These are phyloP conservation scores for Bombus vancouverensis DNA, from an alignment of 1,140 invertebrate genomes.

Conservation along the genomic window DNA sequence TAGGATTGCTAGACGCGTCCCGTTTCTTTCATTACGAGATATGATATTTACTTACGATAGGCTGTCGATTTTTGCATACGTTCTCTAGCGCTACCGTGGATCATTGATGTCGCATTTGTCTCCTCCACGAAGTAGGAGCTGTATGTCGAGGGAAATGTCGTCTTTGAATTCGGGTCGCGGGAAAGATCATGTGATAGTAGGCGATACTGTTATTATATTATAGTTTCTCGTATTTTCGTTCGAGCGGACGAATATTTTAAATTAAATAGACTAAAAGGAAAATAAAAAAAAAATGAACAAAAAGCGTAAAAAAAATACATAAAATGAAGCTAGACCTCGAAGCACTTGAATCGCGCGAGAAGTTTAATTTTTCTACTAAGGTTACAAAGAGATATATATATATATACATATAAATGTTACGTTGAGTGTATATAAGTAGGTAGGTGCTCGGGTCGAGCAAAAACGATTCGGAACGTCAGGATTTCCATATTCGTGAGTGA, in stretches of 20 bases:
- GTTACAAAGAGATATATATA: conserved; percentile 47
- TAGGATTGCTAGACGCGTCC: not conserved
- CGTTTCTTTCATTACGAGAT: not conserved
- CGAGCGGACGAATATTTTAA: conserved; percentile 14
- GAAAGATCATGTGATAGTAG: conserved; percentile 51
- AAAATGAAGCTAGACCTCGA: conserved; percentile 23
- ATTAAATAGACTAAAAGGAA: not conserved
- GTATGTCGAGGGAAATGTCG: not conserved
- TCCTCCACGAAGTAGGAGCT: too few species aligned
- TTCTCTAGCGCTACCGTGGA: conserved; percentile 13
- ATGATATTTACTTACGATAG: not conserved
- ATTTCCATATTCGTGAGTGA: not conserved
- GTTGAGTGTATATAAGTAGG: conserved; percentile 35
- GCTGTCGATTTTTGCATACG: conserved; percentile 19
- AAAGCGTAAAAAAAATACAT: not conserved
- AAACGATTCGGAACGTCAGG: not conserved
- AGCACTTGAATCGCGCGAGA: conserved; percentile 54
- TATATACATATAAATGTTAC: conserved; percentile 30
- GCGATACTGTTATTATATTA: conserved; percentile 42
- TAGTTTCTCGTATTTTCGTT: conserved; percentile 28
- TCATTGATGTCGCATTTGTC: not conserved
- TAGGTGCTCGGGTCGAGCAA: conserved; percentile 3
- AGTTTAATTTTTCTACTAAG: conserved; percentile 66
- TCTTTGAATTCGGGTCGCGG: conserved; percentile 8
- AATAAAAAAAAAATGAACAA: not conserved